phyloP scores from a whole-genome alignment of 2,113 vertebrate species.

The pig (Sus scrofa) region DNA sequence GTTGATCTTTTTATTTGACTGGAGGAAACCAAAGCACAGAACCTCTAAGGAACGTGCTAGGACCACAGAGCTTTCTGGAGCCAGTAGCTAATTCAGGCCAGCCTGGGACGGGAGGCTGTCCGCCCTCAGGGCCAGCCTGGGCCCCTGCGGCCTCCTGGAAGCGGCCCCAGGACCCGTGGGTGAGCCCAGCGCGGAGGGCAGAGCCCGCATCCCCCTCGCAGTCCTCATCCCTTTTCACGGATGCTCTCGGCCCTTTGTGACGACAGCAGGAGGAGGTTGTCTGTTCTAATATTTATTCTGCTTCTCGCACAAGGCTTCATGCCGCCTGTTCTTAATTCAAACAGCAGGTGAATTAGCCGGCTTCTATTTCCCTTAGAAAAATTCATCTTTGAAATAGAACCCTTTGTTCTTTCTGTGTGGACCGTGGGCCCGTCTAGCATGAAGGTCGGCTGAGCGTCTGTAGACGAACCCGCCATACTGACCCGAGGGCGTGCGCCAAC shows the following conservation, averaged over 20 bases:
- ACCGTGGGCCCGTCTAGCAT: neutral
- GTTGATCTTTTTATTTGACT: fast-evolving
- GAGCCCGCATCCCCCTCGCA: neutral
- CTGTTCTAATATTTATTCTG: neutral
- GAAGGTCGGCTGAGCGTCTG: neutral
- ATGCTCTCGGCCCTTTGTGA: neutral
- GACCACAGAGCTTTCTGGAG: neutral
- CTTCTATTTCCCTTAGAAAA: neutral
- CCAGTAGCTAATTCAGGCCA: neutral
- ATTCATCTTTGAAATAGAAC: neutral
- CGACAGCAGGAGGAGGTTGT: fast-evolving
- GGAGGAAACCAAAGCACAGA: neutral
- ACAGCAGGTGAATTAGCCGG: neutral
- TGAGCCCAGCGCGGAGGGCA: neutral
- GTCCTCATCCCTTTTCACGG: neutral
- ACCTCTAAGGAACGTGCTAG: too few relatives aligned
- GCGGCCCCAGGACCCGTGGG: too few relatives aligned
- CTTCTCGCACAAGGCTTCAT: neutral
- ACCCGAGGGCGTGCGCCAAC: neutral
- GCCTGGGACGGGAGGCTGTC: neutral
- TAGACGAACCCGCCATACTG: neutral
- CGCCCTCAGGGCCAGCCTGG: too few relatives aligned
- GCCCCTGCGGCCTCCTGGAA: neutral
- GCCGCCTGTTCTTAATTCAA: neutral
- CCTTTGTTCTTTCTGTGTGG: neutral